A percentile compares a stretch with the other conserved stretches of the same genome.
Evolutionary conservation across 2,113 vertebrate species (phyloP).

Genomic region (Eulemur macaco): DNA sequence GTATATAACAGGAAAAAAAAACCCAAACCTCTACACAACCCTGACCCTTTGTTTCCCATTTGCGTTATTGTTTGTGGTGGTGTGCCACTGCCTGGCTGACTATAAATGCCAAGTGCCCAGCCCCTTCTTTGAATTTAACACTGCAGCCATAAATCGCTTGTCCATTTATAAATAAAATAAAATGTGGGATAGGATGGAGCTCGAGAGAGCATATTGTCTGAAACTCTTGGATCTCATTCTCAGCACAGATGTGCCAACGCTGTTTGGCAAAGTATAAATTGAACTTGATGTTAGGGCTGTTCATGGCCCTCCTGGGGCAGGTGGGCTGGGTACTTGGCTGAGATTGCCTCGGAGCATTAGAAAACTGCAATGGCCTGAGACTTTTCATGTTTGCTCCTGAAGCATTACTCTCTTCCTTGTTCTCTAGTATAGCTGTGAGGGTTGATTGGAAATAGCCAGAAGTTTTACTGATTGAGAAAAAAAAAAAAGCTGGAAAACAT

Average conservation of each 20-base stretch:
- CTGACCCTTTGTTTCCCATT: constrained; percentile 49
- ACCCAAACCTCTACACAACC: background rate
- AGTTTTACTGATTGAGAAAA: background rate
- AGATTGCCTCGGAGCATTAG: background rate
- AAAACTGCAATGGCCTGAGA: constrained; percentile 23
- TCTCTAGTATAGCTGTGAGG: background rate
- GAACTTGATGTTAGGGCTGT: constrained; percentile 38
- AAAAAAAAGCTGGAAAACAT: background rate
- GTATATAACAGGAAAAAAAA: constrained; percentile 44
- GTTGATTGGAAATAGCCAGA: constrained; percentile 23
- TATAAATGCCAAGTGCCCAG: constrained; percentile 47
- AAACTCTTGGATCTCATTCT: constrained; percentile 65
- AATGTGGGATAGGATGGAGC: constrained; percentile 44
- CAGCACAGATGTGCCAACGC: constrained; percentile 52
- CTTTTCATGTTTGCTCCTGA: background rate
- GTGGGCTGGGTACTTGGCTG: constrained; percentile 32
- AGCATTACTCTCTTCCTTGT: background rate
- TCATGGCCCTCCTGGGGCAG: background rate
- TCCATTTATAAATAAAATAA: constrained; percentile 71
- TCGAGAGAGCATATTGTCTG: constrained; percentile 52
- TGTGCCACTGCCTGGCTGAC: background rate
- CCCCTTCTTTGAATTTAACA: constrained; percentile 55
- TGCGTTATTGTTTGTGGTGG: constrained; percentile 41
- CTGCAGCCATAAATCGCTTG: constrained; percentile 45
- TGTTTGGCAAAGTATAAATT: constrained; percentile 62